Percentiles rank a stretch among this genome's conserved stretches.
phyloP scores from a whole-genome alignment of 2,113 vertebrate genomes.

The Callocephalon fimbriatum region DNA sequence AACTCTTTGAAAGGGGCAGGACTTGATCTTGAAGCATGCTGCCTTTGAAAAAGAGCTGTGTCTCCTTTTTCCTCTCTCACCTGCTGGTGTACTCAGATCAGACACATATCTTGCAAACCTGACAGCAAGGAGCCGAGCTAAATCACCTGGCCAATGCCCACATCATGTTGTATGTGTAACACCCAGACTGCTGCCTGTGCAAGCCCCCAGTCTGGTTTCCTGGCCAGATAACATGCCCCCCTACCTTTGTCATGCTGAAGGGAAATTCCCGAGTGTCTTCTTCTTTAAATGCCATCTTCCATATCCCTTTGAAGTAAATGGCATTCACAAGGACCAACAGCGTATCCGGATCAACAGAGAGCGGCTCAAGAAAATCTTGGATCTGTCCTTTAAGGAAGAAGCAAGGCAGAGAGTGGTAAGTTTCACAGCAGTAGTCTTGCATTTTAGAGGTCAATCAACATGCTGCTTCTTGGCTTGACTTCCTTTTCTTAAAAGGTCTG shows the following conservation, averaged over 20 bases:
- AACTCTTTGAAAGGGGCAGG: background rate
- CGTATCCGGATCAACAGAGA: conserved; percentile 69
- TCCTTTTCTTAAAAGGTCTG: background rate
- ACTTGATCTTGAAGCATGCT: background rate
- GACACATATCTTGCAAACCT: background rate
- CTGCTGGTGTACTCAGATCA: background rate
- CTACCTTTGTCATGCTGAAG: conserved; percentile 37
- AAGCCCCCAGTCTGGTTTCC: background rate
- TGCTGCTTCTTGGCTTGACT: background rate
- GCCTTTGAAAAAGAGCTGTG: background rate
- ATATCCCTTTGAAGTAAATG: conserved; percentile 53
- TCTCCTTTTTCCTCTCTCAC: background rate
- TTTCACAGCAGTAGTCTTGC: background rate
- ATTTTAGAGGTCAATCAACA: background rate
- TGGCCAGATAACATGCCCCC: background rate
- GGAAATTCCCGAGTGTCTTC: background rate
- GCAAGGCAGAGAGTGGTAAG: background rate
- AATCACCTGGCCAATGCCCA: background rate
- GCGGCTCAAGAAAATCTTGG: conserved; percentile 76
- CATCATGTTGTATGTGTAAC: background rate
- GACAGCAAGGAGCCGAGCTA: background rate
- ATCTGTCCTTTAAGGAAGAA: conserved; percentile 78
- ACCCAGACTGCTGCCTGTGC: background rate
- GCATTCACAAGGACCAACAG: conserved; percentile 76
- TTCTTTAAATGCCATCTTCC: background rate